Conservation (phyloP, 1,140 invertebrate species). For the Mamestra configurata region DNA sequence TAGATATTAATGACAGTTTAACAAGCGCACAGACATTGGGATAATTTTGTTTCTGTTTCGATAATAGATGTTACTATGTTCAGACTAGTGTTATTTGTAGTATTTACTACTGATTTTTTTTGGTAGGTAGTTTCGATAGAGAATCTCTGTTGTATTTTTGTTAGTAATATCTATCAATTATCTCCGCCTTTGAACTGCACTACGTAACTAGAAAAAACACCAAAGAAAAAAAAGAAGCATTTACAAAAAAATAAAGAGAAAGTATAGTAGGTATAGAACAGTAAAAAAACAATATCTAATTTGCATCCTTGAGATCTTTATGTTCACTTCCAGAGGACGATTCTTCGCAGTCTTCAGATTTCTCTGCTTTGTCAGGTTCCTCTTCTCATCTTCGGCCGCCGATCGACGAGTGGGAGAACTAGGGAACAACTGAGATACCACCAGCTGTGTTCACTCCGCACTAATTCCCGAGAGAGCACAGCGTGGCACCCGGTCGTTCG, state of each 20-base stretch:
- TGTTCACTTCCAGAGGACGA: neutral
- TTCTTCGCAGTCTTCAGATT: neutral
- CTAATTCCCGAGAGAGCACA: conserved; percentile 95
- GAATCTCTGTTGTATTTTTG: too few relatives aligned
- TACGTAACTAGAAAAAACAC: too few relatives aligned
- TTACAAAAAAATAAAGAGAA: too few relatives aligned
- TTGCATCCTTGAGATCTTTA: neutral
- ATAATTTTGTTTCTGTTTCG: neutral
- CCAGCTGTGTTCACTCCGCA: conserved; percentile 98
- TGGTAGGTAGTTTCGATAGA: too few relatives aligned
- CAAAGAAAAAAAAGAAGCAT: too few relatives aligned
- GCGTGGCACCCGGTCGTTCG: conserved; percentile 95
- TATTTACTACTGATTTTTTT: too few relatives aligned
- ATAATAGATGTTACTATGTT: neutral
- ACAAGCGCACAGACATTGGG: neutral
- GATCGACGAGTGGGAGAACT: conserved; percentile 71
- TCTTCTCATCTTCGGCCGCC: neutral
- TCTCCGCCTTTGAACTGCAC: too few relatives aligned
- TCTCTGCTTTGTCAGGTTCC: neutral
- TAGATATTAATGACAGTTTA: conserved; percentile 20
- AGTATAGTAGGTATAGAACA: too few relatives aligned
- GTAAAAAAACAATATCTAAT: too few relatives aligned
- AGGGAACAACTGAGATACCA: conserved; percentile 97
- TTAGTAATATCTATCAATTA: too few relatives aligned
- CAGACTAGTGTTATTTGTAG: neutral